Evolutionary conservation across 2,888 invertebrate genomes (phyloP), one percentile per base, ranked within the genome.

Genomic region (Mylabris sibirica): DNA sequence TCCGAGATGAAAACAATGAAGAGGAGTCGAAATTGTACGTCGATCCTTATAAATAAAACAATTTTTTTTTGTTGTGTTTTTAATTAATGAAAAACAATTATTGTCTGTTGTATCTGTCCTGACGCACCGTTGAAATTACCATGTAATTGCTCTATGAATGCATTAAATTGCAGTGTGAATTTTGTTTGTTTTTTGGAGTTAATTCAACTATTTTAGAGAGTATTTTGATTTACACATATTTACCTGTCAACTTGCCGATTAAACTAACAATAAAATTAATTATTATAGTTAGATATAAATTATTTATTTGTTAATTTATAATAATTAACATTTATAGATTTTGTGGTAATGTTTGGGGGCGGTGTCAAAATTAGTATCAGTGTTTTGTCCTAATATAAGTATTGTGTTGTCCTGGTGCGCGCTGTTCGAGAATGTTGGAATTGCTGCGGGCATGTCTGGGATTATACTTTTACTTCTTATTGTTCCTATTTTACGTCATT

Each of bases 401-500:
- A 57, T 24, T 57, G 57, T 22, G 57, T 57, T 9, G 57, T 57
- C 57, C 5, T 57, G 20, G 59, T 41, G 70, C 75, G 77, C 78
- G 73, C 77, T 77, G 80, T 78, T 76, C 75, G 76, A 80, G 79
- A 80, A 78, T 79, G 79, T 75, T 77, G 76, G 78, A 78, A 79
- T 78, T 72, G 80, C 81, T 79, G 68, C 70, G 72, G 81, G 81
- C 80, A 79, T 80, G 82, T 82, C 82, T 81, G 82, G 80, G 78
- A 78, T 79, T 78, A 77, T 79, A 80, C 80, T 81, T 81, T 81
- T 81, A 81, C 80, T 80, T 81, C 80, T 80, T 81, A 80, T 82
- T 81, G 80, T 81, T 81, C 80, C 80, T 79, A 80, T 82, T 82
- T 80, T 78, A 79, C 79, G 78, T 80, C 77, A 78, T 80, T 78